A percentile compares a stretch with the other conserved stretches of the same genome.
phyloP scores from a whole-genome alignment of 2,113 vertebrate species.

The Calyptomena viridis region DNA sequence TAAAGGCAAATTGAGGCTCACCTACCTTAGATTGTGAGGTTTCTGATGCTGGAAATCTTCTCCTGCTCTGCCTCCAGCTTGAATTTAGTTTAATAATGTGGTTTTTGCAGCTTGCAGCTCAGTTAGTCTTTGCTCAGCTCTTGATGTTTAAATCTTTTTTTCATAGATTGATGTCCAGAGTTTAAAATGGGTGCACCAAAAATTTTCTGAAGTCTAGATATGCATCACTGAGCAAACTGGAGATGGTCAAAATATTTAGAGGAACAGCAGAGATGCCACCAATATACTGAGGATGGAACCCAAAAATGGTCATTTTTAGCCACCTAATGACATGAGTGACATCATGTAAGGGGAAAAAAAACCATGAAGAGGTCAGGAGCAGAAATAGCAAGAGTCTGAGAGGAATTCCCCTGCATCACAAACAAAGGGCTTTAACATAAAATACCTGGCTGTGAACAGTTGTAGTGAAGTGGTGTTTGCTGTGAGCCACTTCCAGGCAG shows the following conservation, averaged over 20 bases:
- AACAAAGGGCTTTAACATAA: neutral
- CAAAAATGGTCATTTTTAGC: neutral
- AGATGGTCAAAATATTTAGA: neutral
- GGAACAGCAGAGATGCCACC: neutral
- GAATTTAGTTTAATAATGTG: neutral
- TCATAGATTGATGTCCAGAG: neutral
- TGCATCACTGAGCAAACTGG: neutral
- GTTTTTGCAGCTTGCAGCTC: neutral
- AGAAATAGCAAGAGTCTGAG: neutral
- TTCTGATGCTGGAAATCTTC: neutral
- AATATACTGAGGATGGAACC: neutral
- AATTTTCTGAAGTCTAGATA: neutral
- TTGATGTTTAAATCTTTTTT: neutral
- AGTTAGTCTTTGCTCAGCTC: neutral
- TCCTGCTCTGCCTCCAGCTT: neutral
- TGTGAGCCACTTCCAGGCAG: neutral
- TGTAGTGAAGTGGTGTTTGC: neutral
- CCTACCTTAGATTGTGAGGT: neutral
- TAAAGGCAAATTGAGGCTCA: neutral
- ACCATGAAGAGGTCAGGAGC: neutral
- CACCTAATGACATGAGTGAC: neutral
- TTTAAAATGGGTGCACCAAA: neutral
- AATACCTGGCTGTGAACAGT: neutral
- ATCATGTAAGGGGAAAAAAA: neutral
- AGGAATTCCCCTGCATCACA: conserved; percentile 58